Evolutionary conservation across 2,888 invertebrate species (phyloP).

Genomic region (Apantesis nais): DNA sequence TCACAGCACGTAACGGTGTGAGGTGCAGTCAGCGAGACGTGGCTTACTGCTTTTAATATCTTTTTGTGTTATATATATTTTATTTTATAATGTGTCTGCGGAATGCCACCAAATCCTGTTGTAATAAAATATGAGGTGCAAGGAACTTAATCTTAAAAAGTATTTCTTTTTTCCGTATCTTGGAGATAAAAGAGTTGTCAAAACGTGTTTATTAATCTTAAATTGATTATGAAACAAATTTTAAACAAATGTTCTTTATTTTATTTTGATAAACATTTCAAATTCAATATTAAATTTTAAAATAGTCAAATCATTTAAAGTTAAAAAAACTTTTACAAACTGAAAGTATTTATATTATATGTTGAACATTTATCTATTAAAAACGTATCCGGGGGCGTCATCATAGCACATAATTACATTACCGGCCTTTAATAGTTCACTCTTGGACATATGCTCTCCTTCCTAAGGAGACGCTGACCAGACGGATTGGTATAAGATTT

Average conservation of each 20-base stretch:
- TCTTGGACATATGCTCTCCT: too few relatives aligned
- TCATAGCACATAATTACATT: too few relatives aligned
- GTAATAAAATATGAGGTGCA: background rate
- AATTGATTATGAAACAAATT: background rate
- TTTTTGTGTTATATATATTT: constrained; percentile 10
- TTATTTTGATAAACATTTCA: background rate
- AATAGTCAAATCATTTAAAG: background rate
- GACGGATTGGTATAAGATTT: too few relatives aligned
- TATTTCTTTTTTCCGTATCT: background rate
- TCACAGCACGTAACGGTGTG: constrained; percentile 40
- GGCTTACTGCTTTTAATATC: constrained; percentile 32
- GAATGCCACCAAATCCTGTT: background rate
- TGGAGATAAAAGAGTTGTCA: too few relatives aligned
- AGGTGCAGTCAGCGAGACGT: constrained; percentile 32
- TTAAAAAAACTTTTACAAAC: background rate
- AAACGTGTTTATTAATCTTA: background rate
- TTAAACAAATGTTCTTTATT: background rate
- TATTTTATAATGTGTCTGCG: constrained; percentile 3
- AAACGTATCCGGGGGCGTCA: too few relatives aligned
- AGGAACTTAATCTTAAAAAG: background rate
- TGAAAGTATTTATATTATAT: background rate
- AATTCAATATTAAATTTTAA: background rate
- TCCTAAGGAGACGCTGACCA: too few relatives aligned
- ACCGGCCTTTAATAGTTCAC: too few relatives aligned
- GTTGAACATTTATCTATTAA: background rate